phyloP scores from a whole-genome alignment of 1,140 invertebrate genomes.

The Heterodera carotae region DNA sequence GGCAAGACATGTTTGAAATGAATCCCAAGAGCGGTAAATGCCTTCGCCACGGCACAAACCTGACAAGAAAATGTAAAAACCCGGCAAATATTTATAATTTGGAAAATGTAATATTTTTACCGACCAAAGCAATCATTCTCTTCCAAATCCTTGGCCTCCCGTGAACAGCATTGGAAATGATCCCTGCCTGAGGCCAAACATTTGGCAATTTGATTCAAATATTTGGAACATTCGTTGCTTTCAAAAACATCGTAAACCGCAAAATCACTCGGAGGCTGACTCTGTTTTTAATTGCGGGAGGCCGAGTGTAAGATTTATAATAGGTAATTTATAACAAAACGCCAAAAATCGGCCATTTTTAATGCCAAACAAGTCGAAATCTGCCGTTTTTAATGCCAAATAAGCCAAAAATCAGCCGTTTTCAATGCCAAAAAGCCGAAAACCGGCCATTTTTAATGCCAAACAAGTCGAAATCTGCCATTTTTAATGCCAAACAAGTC shows the following conservation, averaged over 20 bases:
- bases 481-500: too few relatives aligned
- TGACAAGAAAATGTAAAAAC: not conserved
- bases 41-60: slow-evolving; percentile 24
- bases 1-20: slow-evolving; percentile 26
- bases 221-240: slow-evolving; percentile 24
- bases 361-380: too few relatives aligned
- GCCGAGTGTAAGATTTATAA: not conserved
- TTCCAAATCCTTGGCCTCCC: slow-evolving; percentile 30
- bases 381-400: not conserved
- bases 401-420: too few relatives aligned
- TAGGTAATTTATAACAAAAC: too few relatives aligned
- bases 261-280: slow-evolving; percentile 29
- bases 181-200: slow-evolving; percentile 27
- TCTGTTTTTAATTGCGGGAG: not conserved
- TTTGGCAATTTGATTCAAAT: slow-evolving; percentile 21
- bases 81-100: not conserved
- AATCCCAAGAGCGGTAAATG: not conserved
- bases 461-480: not conserved
- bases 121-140: slow-evolving; percentile 25
- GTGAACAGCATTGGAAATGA: slow-evolving; percentile 17
- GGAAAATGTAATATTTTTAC: not conserved
- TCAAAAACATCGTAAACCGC: slow-evolving; percentile 28
- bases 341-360: too few relatives aligned
- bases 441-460: too few relatives aligned
- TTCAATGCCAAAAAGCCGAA: too few relatives aligned